These are phyloP conservation scores for Drosophila sulfurigaster DNA, from an alignment of 1,140 invertebrate genomes.

Conservation along the genomic window DNA sequence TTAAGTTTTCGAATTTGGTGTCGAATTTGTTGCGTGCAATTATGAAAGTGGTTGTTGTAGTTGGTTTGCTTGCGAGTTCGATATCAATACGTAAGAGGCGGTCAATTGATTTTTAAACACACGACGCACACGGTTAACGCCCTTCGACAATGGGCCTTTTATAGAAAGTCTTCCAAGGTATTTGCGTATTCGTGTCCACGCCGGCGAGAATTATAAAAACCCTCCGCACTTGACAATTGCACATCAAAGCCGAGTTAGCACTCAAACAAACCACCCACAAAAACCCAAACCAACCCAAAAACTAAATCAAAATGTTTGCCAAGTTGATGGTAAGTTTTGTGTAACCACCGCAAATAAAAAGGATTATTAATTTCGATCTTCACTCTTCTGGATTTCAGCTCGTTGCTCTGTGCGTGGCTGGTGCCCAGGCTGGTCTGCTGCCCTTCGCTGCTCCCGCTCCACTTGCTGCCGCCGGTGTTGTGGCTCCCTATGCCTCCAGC, in stretches of 20 bases:
- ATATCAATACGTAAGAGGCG: slow-evolving; percentile 57
- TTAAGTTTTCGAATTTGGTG: slow-evolving; percentile 16
- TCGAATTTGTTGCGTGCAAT: slow-evolving; percentile 52
- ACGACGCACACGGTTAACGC: slow-evolving; percentile 31
- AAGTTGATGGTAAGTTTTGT: slow-evolving; percentile 74
- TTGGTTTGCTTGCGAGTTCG: no score
- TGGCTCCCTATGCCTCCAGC: slow-evolving; percentile 86
- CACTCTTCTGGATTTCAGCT: slow-evolving; percentile 40
- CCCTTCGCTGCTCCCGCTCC: slow-evolving; percentile 60
- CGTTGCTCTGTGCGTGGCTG: slow-evolving; percentile 69
- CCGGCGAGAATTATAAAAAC: slow-evolving; percentile 75
- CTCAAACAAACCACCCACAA: slow-evolving; percentile 55
- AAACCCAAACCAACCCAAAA: slow-evolving; percentile 8
- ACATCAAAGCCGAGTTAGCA: slow-evolving; percentile 65
- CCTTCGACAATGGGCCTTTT: slow-evolving; percentile 51
- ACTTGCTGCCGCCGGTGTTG: slow-evolving; percentile 64
- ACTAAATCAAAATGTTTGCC: slow-evolving; percentile 70
- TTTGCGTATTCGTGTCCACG: slow-evolving; percentile 51
- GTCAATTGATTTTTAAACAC: slow-evolving; percentile 71
- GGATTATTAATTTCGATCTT: not conserved
- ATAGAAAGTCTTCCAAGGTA: slow-evolving; percentile 68
- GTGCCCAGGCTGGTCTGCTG: slow-evolving; percentile 76
- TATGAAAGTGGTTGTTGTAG: slow-evolving; percentile 60
- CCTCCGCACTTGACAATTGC: slow-evolving; percentile 19
- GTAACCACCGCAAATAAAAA: not conserved